Evolutionary conservation across 2,797 vertebrate genomes (phyloP).

Genomic region (Phalloptychus januarius): DNA sequence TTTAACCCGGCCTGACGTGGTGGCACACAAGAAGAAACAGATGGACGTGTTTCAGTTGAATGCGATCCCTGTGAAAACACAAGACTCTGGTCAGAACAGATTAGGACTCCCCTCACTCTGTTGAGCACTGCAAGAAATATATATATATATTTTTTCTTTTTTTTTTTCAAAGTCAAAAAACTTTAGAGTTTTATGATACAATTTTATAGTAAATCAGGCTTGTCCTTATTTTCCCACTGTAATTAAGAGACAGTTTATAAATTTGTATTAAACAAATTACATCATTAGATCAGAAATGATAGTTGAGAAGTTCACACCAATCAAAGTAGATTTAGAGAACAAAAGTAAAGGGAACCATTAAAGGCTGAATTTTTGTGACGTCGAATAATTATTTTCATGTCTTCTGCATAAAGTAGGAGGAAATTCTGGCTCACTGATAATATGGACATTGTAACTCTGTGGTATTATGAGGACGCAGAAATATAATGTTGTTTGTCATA

Average conservation of each 20-base stretch:
- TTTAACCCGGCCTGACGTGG: slow-evolving; percentile 71
- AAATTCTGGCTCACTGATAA: background rate
- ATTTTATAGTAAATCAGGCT: background rate
- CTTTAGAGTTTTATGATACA: background rate
- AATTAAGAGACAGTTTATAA: background rate
- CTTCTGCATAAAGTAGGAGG: background rate
- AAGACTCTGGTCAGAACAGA: slow-evolving; percentile 65
- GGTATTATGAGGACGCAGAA: background rate
- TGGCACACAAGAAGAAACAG: slow-evolving; percentile 72
- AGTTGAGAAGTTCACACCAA: background rate
- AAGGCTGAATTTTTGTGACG: background rate
- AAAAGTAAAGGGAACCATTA: background rate
- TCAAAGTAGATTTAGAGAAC: background rate
- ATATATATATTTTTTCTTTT: background rate
- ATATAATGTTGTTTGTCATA: background rate
- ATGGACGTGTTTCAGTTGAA: slow-evolving; percentile 79
- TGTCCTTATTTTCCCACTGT: background rate
- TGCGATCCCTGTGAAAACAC: slow-evolving; percentile 75
- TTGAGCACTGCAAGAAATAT: slow-evolving; percentile 50
- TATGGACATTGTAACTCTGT: background rate
- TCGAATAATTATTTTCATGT: background rate
- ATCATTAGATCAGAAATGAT: background rate
- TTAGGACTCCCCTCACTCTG: slow-evolving; percentile 57
- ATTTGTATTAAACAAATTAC: background rate
- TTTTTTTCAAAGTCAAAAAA: slow-evolving; percentile 34